These are phyloP conservation scores for Otolemur garnettii DNA, from an alignment of 2,113 vertebrate species.

Conservation along the genomic window DNA sequence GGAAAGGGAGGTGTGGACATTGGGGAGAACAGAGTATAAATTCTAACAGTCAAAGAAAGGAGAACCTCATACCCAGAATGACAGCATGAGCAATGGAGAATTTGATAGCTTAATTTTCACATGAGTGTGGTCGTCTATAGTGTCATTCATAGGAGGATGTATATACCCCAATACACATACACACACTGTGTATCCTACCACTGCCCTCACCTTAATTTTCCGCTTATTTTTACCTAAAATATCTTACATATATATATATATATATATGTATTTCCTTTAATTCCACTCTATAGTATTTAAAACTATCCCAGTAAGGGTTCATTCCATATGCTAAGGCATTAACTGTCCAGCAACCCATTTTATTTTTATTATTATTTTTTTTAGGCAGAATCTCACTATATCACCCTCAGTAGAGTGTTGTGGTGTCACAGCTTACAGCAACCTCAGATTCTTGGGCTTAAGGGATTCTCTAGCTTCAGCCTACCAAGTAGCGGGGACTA, in stretches of 20 bases:
- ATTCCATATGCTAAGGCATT: not conserved
- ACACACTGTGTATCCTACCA: not conserved
- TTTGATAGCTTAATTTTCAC: not conserved
- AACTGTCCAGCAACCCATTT: not conserved
- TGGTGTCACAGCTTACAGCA: too few species aligned
- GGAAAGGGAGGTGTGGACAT: not conserved
- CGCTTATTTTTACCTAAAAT: conserved; percentile 29
- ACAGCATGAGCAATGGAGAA: not conserved
- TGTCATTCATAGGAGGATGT: not conserved
- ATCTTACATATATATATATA: not conserved
- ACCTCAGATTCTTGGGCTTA: too few species aligned
- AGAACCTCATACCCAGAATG: not conserved
- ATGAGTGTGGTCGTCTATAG: not conserved
- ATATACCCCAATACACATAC: too few species aligned
- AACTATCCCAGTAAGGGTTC: not conserved
- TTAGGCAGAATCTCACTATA: too few species aligned
- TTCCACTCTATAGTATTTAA: not conserved
- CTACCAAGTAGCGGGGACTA: too few species aligned
- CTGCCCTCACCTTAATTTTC: not conserved
- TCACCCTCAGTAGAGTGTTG: too few species aligned
- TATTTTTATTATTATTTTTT: too few species aligned
- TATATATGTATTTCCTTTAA: conserved; percentile 14
- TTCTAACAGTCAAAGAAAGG: not conserved
- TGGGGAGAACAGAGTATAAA: not conserved
- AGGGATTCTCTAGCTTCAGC: too few species aligned